Conservation (phyloP, 1,140 invertebrate genomes). For the Campodea augens region DNA sequence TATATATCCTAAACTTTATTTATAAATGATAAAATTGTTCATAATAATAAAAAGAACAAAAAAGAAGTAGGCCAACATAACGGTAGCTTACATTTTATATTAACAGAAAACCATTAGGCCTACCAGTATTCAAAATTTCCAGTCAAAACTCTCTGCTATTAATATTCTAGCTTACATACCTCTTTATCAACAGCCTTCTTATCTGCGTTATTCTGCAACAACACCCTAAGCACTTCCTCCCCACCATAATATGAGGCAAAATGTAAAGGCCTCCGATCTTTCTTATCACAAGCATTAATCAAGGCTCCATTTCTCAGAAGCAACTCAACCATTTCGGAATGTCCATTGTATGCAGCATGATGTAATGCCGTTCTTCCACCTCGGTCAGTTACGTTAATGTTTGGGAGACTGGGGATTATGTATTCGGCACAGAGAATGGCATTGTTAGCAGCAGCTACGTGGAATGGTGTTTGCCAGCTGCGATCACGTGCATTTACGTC, state of each 20-base stretch:
- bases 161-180: constrained; percentile 15
- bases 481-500: constrained; percentile 37
- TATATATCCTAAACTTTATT: neutral
- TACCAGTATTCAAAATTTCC: constrained; percentile 1
- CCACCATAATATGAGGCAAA: constrained; percentile 37
- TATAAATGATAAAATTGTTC: neutral
- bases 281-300: constrained; percentile 42
- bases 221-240: constrained; percentile 27
- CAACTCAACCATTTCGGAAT: constrained; percentile 33
- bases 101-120: neutral
- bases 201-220: constrained; percentile 32
- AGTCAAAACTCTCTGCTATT: too few relatives aligned
- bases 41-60: neutral
- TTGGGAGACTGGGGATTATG: constrained; percentile 28
- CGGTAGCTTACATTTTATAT: constrained; percentile 1
- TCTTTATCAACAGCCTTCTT: constrained; percentile 35
- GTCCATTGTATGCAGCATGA: constrained; percentile 41
- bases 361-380: constrained; percentile 39
- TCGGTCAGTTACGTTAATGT: constrained; percentile 38
- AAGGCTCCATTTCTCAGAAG: constrained; percentile 33
- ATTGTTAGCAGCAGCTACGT: constrained; percentile 37
- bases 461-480: constrained; percentile 38
- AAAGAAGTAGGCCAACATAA: neutral
- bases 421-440: constrained; percentile 33
- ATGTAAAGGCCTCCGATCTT: constrained; percentile 34